These are phyloP conservation scores for Salvator merianae DNA, from an alignment of 2,113 vertebrate species.

Conservation along the genomic window DNA sequence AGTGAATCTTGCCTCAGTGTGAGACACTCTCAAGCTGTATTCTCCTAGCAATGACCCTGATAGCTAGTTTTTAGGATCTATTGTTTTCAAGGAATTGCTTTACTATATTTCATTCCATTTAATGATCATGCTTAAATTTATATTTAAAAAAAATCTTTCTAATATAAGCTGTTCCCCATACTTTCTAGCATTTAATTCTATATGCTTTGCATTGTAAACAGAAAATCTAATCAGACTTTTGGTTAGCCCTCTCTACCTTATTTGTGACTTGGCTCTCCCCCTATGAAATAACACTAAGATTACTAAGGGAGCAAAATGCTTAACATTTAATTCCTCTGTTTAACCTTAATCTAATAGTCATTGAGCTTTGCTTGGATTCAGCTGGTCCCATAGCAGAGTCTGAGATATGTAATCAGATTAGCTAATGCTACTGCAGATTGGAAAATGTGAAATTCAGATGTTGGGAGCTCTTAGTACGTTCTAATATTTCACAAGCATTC, in stretches of 20 bases:
- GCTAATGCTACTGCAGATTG: not conserved
- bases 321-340: not conserved
- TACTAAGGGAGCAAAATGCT: not conserved
- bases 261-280: not conserved
- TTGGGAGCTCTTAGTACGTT: not conserved
- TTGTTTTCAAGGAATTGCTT: not conserved
- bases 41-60: not conserved
- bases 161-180: not conserved
- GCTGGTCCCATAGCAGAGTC: not conserved
- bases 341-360: not conserved
- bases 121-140: not conserved
- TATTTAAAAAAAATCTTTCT: not conserved
- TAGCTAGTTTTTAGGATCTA: not conserved
- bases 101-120: not conserved
- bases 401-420: not conserved
- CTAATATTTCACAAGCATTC: not conserved
- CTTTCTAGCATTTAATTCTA: not conserved
- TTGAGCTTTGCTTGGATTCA: not conserved
- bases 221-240: not conserved
- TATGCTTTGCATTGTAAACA: not conserved
- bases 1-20: too few species aligned
- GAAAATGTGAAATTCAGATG: constrained; percentile 7
- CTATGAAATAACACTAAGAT: not conserved
- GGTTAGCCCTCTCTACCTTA: not conserved
- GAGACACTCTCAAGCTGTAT: not conserved